Evolutionary conservation across 2,888 invertebrate genomes (phyloP).

Genomic region (Papilio elwesi): DNA sequence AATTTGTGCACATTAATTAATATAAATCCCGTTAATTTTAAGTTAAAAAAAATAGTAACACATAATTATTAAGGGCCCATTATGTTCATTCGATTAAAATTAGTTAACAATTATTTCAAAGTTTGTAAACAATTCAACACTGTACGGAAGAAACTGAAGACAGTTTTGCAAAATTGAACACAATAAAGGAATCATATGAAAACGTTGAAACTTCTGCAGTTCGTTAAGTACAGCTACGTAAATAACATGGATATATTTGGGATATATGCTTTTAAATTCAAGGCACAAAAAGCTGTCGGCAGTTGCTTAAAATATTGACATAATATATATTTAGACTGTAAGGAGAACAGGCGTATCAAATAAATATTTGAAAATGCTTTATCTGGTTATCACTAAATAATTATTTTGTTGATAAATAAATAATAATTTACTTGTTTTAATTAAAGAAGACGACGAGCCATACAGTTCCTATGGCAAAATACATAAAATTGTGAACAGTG

Average conservation of each 20-base stretch:
- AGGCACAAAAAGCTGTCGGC: conserved; percentile 5
- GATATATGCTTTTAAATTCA: not conserved
- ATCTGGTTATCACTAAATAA: conserved; percentile 5
- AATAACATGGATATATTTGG: not conserved
- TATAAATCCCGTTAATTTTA: not conserved
- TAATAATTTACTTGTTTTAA: too few relatives aligned
- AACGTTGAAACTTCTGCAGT: conserved; percentile 37
- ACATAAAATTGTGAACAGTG: not conserved
- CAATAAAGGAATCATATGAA: conserved; percentile 53
- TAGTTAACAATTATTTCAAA: conserved; percentile 58
- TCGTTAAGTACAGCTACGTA: conserved; percentile 3
- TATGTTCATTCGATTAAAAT: conserved; percentile 52
- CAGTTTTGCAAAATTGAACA: conserved; percentile 52
- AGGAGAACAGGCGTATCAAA: conserved; percentile 9
- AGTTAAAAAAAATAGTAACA: conserved; percentile 6
- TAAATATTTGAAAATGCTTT: conserved; percentile 21
- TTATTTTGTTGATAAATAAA: not conserved
- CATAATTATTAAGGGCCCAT: conserved; percentile 24
- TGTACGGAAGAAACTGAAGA: conserved; percentile 36
- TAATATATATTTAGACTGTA: not conserved
- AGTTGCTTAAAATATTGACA: not conserved
- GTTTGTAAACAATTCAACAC: conserved; percentile 47
- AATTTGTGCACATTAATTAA: too few relatives aligned
- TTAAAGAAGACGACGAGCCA: not conserved
- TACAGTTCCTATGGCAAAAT: not conserved